Base-by-base conservation (phyloP, 1,140 invertebrate species). In the Cheumatopsyche charites region DNA sequence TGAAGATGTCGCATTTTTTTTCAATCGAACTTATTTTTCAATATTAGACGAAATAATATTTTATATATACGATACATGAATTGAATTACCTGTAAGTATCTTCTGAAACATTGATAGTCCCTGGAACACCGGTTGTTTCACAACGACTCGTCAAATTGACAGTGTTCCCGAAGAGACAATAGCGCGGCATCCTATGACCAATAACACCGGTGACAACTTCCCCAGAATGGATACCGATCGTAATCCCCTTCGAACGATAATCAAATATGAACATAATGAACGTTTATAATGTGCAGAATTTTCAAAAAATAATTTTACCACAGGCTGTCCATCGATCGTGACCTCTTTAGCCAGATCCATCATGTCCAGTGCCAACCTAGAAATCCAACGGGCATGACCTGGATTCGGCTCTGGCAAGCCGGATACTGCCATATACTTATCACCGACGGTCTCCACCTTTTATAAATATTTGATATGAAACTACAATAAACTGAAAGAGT, bases 351-450 rank as follows among this genome's bases (percentile, higher is more conserved):
- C 92, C 25, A 96, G 87, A 82, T 98, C 95, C 94, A 98, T 96
- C 91, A 98, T 97, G 78, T 98, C 96, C 12, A 98, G 81, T 3
- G 96, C 96, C 15, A 99, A 85, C 61, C 92, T 88, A 0, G 93
- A 96, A 77, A 99, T 98, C 79, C 95, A 96, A 77, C 91, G 90
- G 19, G 97, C 96, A 80, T 99, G 97, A 58, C 90, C 90, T 71
- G 89, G 88, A 82, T 95, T 96, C 13, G 91, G 91, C 79, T 98
- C 96, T 0, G 97, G 97, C 58, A 99, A 85, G 17, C 97, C 97
- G 76, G 96, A 98, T 4, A 98, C 96, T 0, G 96, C 96, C 97
- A 99, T 98, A 82, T 99, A 99, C 81, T 98, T 98, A 83, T 99
- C 97, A 76, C 97, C 97, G 19, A 98, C 94, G n/a, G 97, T 99